These are phyloP conservation scores for Ips nitidus DNA, from an alignment of 1,140 invertebrate species.

Conservation along the genomic window DNA sequence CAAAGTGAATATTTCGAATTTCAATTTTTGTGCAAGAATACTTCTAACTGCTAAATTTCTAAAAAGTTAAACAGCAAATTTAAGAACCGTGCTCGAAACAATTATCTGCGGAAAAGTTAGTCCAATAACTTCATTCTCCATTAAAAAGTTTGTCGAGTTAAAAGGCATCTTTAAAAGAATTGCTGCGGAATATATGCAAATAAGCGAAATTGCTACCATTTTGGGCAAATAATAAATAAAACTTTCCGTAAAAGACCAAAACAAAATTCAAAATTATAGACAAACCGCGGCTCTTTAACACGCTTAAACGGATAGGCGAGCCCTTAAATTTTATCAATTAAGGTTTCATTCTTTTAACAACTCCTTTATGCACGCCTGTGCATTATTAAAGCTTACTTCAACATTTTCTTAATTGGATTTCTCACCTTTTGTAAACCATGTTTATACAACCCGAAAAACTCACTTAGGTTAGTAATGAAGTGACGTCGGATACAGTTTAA, in stretches of 20 bases:
- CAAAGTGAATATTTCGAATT: neutral
- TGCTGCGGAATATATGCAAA: neutral
- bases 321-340: constrained; percentile 2
- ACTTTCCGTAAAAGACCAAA: neutral
- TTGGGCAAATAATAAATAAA: constrained; percentile 1
- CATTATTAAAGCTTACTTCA: constrained; percentile 5
- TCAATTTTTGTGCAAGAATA: no score
- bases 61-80: constrained; percentile 3
- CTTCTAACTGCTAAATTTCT: neutral
- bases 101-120: constrained; percentile 1
- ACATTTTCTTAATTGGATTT: constrained; percentile 5
- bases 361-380: neutral
- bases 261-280: neutral
- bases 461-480: neutral
- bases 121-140: constrained; percentile 8
- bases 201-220: no score
- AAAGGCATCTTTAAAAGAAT: constrained; percentile 3
- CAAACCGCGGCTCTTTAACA: neutral
- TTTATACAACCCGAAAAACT: neutral
- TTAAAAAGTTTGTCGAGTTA: constrained; percentile 6
- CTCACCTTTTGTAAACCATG: neutral
- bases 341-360: constrained; percentile 3
- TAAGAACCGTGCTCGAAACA: neutral
- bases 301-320: constrained; percentile 1
- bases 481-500: neutral